Evolutionary conservation across 2,797 vertebrate genomes (phyloP).

Genomic region (Syndactyla subalaris): DNA sequence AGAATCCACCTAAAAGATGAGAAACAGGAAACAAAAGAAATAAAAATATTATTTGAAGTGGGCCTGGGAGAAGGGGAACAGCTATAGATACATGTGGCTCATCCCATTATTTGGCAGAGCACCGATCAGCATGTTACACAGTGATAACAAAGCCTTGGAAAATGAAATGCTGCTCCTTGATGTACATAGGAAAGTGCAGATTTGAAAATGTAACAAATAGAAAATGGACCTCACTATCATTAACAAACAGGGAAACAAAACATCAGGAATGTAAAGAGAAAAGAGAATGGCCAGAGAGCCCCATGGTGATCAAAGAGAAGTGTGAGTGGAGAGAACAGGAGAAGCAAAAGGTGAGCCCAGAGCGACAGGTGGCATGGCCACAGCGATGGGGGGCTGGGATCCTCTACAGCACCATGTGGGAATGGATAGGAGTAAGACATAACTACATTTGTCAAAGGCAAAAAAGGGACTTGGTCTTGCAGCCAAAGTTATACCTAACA

Average conservation of each 20-base stretch:
- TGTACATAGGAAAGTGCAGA: neutral
- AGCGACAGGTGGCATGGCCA: neutral
- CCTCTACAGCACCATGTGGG: neutral
- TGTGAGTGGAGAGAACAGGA: neutral
- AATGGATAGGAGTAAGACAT: neutral
- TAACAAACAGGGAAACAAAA: neutral
- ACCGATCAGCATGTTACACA: rapidly evolving
- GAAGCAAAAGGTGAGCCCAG: neutral
- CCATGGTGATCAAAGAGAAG: neutral
- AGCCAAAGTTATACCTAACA: neutral
- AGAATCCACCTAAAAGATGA: neutral
- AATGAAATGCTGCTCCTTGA: neutral
- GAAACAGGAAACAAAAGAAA: neutral
- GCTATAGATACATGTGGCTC: neutral
- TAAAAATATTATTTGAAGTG: neutral
- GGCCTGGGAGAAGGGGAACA: neutral
- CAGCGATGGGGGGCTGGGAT: neutral
- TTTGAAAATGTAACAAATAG: neutral
- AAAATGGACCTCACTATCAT: neutral
- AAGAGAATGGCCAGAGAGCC: neutral
- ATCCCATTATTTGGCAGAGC: neutral
- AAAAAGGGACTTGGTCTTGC: neutral
- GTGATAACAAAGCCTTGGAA: neutral
- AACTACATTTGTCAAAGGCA: neutral
- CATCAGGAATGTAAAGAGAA: neutral